Percentiles rank a stretch among this genome's conserved stretches.
phyloP scores from a whole-genome alignment of 2,888 invertebrate species.

The Lasioglossum morio region DNA sequence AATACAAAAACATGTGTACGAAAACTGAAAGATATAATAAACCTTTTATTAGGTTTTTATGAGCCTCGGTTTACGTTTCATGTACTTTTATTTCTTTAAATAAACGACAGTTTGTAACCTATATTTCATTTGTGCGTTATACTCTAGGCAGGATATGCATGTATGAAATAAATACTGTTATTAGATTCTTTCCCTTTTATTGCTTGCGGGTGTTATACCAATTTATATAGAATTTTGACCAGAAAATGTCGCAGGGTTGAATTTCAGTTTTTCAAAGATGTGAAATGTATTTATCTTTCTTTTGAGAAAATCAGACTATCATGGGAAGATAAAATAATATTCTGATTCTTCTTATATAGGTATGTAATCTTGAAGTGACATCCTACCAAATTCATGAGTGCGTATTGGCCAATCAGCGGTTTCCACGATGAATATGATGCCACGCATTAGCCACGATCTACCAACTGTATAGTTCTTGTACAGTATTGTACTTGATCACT shows the following conservation, averaged over 20 bases:
- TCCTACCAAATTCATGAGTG: slow-evolving; percentile 53
- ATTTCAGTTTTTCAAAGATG: neutral
- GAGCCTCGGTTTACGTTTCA: neutral
- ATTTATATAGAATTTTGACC: neutral
- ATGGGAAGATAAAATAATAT: slow-evolving; percentile 11
- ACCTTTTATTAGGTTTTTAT: neutral
- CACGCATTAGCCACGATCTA: slow-evolving; percentile 85
- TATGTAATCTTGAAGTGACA: slow-evolving; percentile 47
- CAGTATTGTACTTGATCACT: slow-evolving; percentile 69
- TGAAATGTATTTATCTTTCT: neutral
- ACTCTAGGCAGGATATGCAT: neutral
- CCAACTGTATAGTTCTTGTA: slow-evolving; percentile 57
- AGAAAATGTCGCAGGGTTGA: neutral
- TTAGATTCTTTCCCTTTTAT: neutral
- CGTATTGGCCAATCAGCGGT: slow-evolving; percentile 87
- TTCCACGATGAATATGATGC: slow-evolving; percentile 89
- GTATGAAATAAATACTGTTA: neutral
- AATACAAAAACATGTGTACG: neutral
- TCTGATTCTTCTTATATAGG: slow-evolving; percentile 20
- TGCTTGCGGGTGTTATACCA: neutral
- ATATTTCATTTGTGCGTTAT: neutral
- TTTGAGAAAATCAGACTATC: slow-evolving; percentile 7
- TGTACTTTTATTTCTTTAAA: neutral
- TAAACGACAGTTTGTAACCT: slow-evolving; percentile 9
- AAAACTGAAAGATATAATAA: neutral